Evolutionary conservation across 2,888 invertebrate genomes (phyloP).

Genomic region (Standfussiana lucernea): DNA sequence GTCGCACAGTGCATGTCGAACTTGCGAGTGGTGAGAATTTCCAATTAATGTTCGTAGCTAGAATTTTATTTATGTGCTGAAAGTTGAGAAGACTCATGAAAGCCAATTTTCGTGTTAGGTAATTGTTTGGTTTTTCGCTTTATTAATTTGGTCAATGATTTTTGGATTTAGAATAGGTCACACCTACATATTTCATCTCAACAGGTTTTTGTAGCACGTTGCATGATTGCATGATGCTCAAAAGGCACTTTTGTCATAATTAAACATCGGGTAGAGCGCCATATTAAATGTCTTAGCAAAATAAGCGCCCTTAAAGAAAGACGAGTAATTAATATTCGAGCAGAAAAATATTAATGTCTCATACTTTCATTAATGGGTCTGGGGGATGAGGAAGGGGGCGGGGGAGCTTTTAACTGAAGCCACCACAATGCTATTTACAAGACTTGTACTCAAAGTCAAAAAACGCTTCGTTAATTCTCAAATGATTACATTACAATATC

Average conservation of each 20-base stretch:
- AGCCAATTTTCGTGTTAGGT: neutral
- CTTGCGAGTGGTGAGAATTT: slow-evolving; percentile 7
- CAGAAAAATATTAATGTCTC: slow-evolving; percentile 28
- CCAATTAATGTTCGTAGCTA: slow-evolving; percentile 12
- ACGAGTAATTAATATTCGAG: slow-evolving; percentile 7
- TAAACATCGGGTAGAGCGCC: neutral
- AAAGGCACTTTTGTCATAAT: neutral
- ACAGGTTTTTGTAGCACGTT: neutral
- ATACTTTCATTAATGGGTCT: slow-evolving; percentile 27
- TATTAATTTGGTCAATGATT: neutral
- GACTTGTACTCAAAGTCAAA: slow-evolving; percentile 29
- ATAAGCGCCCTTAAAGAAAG: neutral
- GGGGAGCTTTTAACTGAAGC: neutral
- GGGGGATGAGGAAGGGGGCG: slow-evolving; percentile 2
- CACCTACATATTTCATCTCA: neutral
- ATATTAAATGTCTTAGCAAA: slow-evolving; percentile 20
- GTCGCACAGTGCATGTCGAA: slow-evolving; percentile 35
- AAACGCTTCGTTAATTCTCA: slow-evolving; percentile 47
- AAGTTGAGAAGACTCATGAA: neutral
- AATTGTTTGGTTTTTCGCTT: neutral
- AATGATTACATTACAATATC: slow-evolving; percentile 47
- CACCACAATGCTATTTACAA: slow-evolving; percentile 2
- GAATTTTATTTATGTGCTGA: slow-evolving; percentile 11
- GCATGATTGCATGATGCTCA: too few species aligned
- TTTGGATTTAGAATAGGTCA: neutral